These are phyloP conservation scores for Dorcus hopei DNA, from an alignment of 2,888 invertebrate genomes.

Conservation along the genomic window DNA sequence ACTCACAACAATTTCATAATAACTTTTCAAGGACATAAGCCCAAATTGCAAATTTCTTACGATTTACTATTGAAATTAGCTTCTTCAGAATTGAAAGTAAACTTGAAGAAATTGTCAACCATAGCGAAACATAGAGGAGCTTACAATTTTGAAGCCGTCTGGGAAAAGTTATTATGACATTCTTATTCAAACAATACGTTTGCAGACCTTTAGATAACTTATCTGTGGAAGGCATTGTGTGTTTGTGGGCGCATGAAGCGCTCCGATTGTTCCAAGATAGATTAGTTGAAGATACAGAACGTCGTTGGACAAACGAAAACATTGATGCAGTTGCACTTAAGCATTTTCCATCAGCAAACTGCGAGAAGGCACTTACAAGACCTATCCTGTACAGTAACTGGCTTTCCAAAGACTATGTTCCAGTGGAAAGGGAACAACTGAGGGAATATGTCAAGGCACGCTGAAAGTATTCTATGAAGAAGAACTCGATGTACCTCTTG, in stretches of 20 bases:
- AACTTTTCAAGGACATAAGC: too few relatives aligned
- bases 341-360: slow-evolving; percentile 76
- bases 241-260: slow-evolving; percentile 99
- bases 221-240: slow-evolving; percentile 88
- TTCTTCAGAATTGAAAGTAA: too few relatives aligned
- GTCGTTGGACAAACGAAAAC: slow-evolving; percentile 97
- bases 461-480: slow-evolving; percentile 99
- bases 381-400: slow-evolving; percentile 99
- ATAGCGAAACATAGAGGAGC: too few relatives aligned
- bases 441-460: slow-evolving; percentile 96
- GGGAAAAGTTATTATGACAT: too few relatives aligned
- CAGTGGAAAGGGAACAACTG: slow-evolving; percentile 91
- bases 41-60: too few relatives aligned
- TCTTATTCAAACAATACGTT: neutral
- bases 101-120: too few relatives aligned
- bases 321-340: slow-evolving; percentile 89
- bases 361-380: slow-evolving; percentile 78
- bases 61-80: too few relatives aligned
- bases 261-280: slow-evolving; percentile 94
- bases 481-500: slow-evolving; percentile 96
- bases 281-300: slow-evolving; percentile 90
- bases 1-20: too few relatives aligned
- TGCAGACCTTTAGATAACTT: slow-evolving; percentile 84
- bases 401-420: slow-evolving; percentile 97
- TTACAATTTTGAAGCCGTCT: too few relatives aligned